Evolutionary conservation across 2,113 vertebrate species (phyloP).

Genomic region (Tupaia tana): DNA sequence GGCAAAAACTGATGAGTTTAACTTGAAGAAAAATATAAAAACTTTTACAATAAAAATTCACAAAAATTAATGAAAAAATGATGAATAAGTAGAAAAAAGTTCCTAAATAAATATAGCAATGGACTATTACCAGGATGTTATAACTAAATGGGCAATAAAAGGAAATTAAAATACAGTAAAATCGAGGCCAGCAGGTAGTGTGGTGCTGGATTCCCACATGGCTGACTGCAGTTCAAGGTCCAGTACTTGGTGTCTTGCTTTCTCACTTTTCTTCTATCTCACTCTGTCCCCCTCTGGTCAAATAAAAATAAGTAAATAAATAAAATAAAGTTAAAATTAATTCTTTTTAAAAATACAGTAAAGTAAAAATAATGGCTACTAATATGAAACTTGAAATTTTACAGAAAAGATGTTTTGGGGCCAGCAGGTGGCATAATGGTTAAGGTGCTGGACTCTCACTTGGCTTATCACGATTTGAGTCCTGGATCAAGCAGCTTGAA

Average conservation of each 20-base stretch:
- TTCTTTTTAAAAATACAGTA: background rate
- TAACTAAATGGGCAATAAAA: conserved; percentile 17
- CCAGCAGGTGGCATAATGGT: no score
- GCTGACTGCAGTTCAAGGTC: no score
- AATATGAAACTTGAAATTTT: conserved; percentile 22
- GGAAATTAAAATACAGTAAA: conserved; percentile 37
- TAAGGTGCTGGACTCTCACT: no score
- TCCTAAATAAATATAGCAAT: conserved; percentile 31
- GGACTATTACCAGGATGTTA: background rate
- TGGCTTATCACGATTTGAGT: no score
- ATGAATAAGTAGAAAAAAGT: conserved; percentile 40
- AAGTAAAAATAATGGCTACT: conserved; percentile 23
- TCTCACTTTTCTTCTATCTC: no score
- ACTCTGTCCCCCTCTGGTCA: no score
- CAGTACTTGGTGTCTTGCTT: no score
- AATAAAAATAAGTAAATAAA: no score
- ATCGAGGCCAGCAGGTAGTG: background rate
- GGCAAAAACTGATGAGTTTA: conserved; percentile 20
- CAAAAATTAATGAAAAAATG: background rate
- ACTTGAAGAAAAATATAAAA: conserved; percentile 19
- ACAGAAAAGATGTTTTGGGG: background rate
- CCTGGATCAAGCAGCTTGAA: no score
- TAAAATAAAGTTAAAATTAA: no score
- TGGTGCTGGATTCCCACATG: no score
- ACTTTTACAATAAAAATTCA: conserved; percentile 5